Percentiles rank a stretch among this genome's conserved stretches.
These are phyloP conservation scores for Panorpa germanica DNA, from an alignment of 2,888 invertebrate species.

Conservation along the genomic window DNA sequence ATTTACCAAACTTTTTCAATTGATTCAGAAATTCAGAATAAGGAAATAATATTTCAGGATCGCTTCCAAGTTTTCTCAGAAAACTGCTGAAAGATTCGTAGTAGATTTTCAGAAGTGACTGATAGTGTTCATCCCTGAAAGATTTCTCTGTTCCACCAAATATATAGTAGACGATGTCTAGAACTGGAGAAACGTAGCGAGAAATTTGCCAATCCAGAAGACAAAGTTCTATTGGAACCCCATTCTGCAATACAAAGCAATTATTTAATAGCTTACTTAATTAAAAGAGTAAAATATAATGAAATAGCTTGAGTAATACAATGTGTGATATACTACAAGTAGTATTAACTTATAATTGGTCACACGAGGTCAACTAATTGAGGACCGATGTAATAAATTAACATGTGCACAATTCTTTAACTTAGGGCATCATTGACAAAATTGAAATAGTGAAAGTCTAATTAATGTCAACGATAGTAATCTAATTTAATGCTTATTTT, in stretches of 20 bases:
- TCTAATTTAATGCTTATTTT: too few species aligned
- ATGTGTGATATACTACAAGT: too few species aligned
- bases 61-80: conserved; percentile 9
- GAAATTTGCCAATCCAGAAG: conserved; percentile 11
- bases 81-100: conserved; percentile 10
- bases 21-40: conserved; percentile 10
- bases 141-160: conserved; percentile 10
- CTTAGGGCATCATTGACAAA: too few species aligned
- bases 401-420: too few species aligned
- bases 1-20: conserved; percentile 10
- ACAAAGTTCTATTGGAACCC: conserved; percentile 7
- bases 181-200: conserved; percentile 10
- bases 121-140: conserved; percentile 10
- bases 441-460: too few species aligned
- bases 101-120: conserved; percentile 10
- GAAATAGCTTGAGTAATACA: too few species aligned
- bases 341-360: too few species aligned
- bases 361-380: too few species aligned
- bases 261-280: too few species aligned
- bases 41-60: conserved; percentile 10
- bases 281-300: too few species aligned
- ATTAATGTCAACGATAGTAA: too few species aligned
- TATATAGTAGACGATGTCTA: conserved; percentile 10
- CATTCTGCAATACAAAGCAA: conserved; percentile 5
- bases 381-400: too few species aligned